Evolutionary conservation across 2,113 vertebrate species (phyloP), one percentile per base, ranked within the genome.

Genomic region (Heterochromis multidens): DNA sequence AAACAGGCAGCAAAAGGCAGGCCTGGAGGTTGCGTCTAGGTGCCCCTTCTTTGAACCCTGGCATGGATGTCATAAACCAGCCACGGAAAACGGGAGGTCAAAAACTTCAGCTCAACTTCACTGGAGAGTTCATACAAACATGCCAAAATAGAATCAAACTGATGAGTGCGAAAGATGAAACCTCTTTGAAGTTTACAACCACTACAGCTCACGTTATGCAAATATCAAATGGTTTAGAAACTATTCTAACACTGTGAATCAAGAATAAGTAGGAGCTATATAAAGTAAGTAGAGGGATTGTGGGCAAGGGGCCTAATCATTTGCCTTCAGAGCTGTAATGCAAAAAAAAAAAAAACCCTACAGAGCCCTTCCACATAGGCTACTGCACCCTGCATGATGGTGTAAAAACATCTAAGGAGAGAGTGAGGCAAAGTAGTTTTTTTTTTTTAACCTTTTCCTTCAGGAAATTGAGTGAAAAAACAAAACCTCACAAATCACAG

Each of bases 41-140:
- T 67, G 65, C 23, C 58, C 89, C 87, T 3, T 70, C 43, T 8
- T 4, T 77, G 87, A 93, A 85, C 89, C 76, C 83, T 76, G 77
- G 81, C 67, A 29, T 1, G 13, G 4, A 31, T 59, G 67, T 78
- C 78, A 65, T 43, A 80, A 87, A 72, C 6, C 59, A 82, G 57
- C 21, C 3, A 33, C 31, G 19, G 25, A 49, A 72, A 7, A 27
- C 10, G 37, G 25, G 67, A 52, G 17, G 67, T 6, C 43, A 29
- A 52, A 72, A 1, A 25, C 9, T 29, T 29, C 16, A 49, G 61
- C 65, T 72, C 65, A 72, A 9, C 40, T 27, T 27, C 40, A 40
- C 65, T 21, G 23, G 67, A 46, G 16, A 16, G 1, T 19, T 49
- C 65, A 19, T 12, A 49, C 43, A 72, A 72, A 52, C 43, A 29